Evolutionary conservation across 2,797 vertebrate species (phyloP).

Genomic region (Acanthurus lineatus): DNA sequence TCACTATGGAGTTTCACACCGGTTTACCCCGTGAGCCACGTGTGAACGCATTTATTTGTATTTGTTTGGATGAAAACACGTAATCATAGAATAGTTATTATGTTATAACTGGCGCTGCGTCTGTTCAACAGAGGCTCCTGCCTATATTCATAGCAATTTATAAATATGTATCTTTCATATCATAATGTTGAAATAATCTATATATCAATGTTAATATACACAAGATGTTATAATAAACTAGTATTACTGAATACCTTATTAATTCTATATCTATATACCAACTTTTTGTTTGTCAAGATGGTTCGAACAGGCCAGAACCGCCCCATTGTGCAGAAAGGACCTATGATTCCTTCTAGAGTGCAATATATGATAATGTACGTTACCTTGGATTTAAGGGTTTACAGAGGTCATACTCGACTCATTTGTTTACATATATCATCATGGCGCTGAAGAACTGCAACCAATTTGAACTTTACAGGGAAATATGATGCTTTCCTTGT

Average conservation of each 20-base stretch:
- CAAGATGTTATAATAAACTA: conserved; percentile 83
- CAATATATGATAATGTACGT: conserved; percentile 66
- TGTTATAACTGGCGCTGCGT: conserved; percentile 79
- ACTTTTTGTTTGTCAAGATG: conserved; percentile 82
- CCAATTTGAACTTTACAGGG: conserved; percentile 34
- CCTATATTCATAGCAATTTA: conserved; percentile 85
- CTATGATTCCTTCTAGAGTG: conserved; percentile 67
- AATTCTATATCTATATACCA: conserved; percentile 85
- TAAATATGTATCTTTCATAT: conserved; percentile 85
- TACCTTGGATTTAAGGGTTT: conserved; percentile 58
- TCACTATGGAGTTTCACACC: conserved; percentile 65
- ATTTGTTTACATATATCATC: conserved; percentile 69
- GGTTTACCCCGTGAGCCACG: conserved; percentile 56
- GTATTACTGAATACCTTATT: conserved; percentile 86
- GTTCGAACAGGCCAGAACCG: conserved; percentile 84
- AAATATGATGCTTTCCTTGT: conserved; percentile 54
- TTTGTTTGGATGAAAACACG: conserved; percentile 78
- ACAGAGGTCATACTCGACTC: conserved; percentile 56
- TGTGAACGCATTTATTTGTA: conserved; percentile 75
- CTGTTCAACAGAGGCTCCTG: conserved; percentile 60
- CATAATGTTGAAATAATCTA: conserved; percentile 84
- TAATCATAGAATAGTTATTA: conserved; percentile 81
- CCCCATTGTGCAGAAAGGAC: conserved; percentile 64
- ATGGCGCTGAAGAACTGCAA: conserved; percentile 39
- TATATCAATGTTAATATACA: conserved; percentile 82